Percentiles rank a stretch among this genome's conserved stretches.
Conservation (phyloP, 2,797 vertebrate species). For the Hafferia zeledoni region DNA sequence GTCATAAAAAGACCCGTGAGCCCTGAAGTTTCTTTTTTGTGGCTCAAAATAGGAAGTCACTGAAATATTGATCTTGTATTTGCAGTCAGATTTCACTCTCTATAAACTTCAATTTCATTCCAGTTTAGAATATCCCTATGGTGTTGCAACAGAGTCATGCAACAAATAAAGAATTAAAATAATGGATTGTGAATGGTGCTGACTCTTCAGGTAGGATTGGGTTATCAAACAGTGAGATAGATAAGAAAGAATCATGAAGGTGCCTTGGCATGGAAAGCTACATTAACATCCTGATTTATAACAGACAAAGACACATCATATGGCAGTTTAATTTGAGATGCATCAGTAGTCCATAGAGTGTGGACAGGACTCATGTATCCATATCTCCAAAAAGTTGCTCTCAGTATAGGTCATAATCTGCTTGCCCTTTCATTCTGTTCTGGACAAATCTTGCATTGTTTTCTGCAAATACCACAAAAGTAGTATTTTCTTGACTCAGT, state of each 20-base stretch:
- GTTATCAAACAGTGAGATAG: not conserved
- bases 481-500: not conserved
- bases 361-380: not conserved
- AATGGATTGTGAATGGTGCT: not conserved
- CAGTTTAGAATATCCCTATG: not conserved
- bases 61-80: not conserved
- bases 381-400: not conserved
- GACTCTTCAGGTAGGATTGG: not conserved
- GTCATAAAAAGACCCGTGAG: not conserved
- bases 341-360: not conserved
- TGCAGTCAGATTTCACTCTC: not conserved
- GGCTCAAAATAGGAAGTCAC: not conserved
- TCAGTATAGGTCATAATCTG: not conserved
- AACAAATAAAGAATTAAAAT: not conserved
- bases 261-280: not conserved
- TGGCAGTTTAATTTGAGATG: not conserved
- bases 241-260: not conserved
- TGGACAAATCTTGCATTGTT: not conserved
- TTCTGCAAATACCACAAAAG: not conserved
- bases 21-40: not conserved
- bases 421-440: not conserved
- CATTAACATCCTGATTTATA: not conserved
- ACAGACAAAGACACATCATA: not conserved
- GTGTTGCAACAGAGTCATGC: not conserved
- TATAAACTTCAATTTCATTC: not conserved